Conservation (phyloP, 2,797 vertebrate genomes). For the Agapornis canus region DNA sequence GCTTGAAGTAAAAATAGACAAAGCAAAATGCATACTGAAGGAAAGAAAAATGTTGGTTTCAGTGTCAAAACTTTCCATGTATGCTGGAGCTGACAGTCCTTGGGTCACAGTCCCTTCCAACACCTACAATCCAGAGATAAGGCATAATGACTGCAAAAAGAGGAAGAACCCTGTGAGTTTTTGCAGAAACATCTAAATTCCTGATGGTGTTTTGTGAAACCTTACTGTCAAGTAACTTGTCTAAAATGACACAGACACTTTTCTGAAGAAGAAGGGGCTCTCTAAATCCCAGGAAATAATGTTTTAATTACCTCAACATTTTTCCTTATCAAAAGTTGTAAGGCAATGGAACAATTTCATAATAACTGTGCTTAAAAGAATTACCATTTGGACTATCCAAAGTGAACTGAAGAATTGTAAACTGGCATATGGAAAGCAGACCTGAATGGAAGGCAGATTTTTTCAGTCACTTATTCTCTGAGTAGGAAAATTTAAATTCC, state of each 20-base stretch:
- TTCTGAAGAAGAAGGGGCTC: background rate
- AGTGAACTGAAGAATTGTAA: background rate
- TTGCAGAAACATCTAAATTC: background rate
- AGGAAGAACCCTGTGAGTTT: background rate
- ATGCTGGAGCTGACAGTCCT: background rate
- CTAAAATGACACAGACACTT: background rate
- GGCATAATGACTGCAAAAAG: background rate
- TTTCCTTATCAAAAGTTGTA: background rate
- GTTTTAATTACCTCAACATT: background rate
- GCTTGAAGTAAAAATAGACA: background rate
- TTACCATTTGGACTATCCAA: background rate
- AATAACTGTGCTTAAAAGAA: background rate
- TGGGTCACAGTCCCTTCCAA: background rate
- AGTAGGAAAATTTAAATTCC: slow-evolving; percentile 22
- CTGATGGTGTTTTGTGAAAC: background rate
- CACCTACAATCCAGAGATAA: background rate
- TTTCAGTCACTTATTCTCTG: background rate
- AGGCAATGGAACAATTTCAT: background rate
- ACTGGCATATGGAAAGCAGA: slow-evolving; percentile 25
- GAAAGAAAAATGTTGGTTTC: background rate
- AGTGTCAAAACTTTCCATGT: background rate
- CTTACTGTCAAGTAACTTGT: background rate
- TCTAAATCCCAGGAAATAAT: background rate
- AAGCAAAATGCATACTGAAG: background rate
- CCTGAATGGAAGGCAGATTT: slow-evolving; percentile 7